These are phyloP conservation scores for Xiphophorus hellerii DNA, from an alignment of 2,113 vertebrate species.

Conservation along the genomic window DNA sequence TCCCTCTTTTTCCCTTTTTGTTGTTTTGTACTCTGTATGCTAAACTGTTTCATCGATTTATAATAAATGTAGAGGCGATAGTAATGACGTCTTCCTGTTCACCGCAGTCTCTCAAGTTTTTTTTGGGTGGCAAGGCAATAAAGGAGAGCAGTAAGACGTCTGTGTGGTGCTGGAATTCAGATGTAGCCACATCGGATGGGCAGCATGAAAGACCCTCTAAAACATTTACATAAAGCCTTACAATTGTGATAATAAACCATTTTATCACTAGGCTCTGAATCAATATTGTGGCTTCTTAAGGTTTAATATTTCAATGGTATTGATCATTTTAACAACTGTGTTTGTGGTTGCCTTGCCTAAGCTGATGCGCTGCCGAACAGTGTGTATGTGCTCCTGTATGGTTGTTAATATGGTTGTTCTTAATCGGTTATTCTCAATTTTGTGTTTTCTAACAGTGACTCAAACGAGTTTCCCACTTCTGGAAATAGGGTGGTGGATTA, in stretches of 20 bases:
- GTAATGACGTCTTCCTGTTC: slow-evolving; percentile 48
- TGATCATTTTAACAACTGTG: slow-evolving; percentile 93
- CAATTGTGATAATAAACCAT: slow-evolving; percentile 92
- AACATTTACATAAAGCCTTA: slow-evolving; percentile 75
- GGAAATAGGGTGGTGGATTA: slow-evolving; percentile 4
- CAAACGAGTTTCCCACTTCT: background rate
- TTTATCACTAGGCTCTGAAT: slow-evolving; percentile 94
- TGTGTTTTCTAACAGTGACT: slow-evolving; percentile 15
- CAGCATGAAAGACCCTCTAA: slow-evolving; percentile 49
- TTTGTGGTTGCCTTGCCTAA: slow-evolving; percentile 87
- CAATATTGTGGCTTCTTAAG: slow-evolving; percentile 95
- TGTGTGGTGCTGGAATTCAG: slow-evolving; percentile 6
- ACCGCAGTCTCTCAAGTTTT: slow-evolving; percentile 36
- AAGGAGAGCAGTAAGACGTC: slow-evolving; percentile 21
- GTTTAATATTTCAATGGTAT: slow-evolving; percentile 98
- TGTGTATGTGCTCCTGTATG: slow-evolving; percentile 26
- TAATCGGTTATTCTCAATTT: background rate
- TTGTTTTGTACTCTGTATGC: slow-evolving; percentile 44
- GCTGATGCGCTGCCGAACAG: slow-evolving; percentile 71
- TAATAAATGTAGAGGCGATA: slow-evolving; percentile 47
- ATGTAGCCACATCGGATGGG: slow-evolving; percentile 29
- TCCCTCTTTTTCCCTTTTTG: slow-evolving; percentile 13
- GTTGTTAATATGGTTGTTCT: too few relatives aligned
- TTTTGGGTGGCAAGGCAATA: slow-evolving; percentile 28
- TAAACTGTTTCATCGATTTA: slow-evolving; percentile 47